Conservation (phyloP, 2,113 vertebrate genomes). For the Mungos mungo region DNA sequence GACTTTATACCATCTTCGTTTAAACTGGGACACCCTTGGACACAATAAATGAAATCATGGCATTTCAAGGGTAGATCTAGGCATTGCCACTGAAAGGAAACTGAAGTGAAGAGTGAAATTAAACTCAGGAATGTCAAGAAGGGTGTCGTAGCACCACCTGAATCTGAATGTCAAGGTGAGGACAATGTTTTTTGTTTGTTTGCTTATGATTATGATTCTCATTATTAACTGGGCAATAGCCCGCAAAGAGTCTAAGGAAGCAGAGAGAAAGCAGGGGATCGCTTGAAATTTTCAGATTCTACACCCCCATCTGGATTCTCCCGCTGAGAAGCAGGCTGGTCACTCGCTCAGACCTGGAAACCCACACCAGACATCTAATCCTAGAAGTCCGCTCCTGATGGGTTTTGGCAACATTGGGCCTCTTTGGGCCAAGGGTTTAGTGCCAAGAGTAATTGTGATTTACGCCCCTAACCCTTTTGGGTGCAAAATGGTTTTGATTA, state of each 20-base stretch:
- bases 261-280: background rate
- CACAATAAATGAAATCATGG: background rate
- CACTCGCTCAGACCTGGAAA: background rate
- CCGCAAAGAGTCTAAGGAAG: background rate
- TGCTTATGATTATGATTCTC: background rate
- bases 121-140: background rate
- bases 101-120: background rate
- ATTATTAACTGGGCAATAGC: background rate
- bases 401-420: slow-evolving; percentile 82
- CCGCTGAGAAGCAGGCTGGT: slow-evolving; percentile 75
- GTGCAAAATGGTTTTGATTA: slow-evolving; percentile 92
- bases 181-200: background rate
- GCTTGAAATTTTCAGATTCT: slow-evolving; percentile 67
- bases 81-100: background rate
- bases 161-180: background rate
- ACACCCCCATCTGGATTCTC: slow-evolving; percentile 76
- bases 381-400: slow-evolving; percentile 71
- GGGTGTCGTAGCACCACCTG: background rate
- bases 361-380: slow-evolving; percentile 75
- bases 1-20: background rate
- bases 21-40: background rate
- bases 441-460: slow-evolving; percentile 89
- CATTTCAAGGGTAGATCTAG: background rate
- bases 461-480: slow-evolving; percentile 84
- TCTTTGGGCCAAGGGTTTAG: slow-evolving; percentile 84